phyloP scores from a whole-genome alignment of 2,888 invertebrate genomes.

The Smittia aterrima region DNA sequence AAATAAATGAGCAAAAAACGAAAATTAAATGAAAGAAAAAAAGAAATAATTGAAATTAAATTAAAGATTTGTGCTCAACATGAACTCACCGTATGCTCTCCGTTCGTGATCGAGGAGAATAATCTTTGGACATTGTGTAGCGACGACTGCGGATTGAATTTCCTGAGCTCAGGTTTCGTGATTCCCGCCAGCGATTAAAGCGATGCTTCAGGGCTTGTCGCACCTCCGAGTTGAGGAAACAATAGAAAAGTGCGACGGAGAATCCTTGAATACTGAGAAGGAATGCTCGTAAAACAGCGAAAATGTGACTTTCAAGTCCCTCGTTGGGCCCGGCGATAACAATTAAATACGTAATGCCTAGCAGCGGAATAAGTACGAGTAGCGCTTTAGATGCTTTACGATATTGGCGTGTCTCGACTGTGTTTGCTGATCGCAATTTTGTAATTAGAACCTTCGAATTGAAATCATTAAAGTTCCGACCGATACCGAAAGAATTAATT shows the following conservation, averaged over 20 bases:
- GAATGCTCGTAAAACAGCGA: constrained; percentile 75
- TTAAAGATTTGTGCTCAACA: not conserved
- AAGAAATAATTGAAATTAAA: not conserved
- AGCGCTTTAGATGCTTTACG: constrained; percentile 88
- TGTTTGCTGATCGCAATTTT: constrained; percentile 86
- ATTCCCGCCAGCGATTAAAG: constrained; percentile 52
- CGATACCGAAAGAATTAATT: not conserved
- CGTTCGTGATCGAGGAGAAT: constrained; percentile 75
- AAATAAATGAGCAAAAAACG: constrained; percentile 4
- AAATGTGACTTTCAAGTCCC: constrained; percentile 70
- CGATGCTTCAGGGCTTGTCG: constrained; percentile 81
- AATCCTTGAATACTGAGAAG: constrained; percentile 92
- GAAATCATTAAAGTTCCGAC: constrained; percentile 45
- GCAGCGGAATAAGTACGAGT: constrained; percentile 85
- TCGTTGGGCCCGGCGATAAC: constrained; percentile 79
- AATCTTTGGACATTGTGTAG: constrained; percentile 63
- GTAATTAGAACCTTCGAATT: constrained; percentile 82
- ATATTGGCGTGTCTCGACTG: constrained; percentile 85
- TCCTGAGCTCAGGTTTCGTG: constrained; percentile 49
- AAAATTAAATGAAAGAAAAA: not conserved
- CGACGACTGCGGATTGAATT: constrained; percentile 45
- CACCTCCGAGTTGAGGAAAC: constrained; percentile 91
- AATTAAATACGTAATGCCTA: constrained; percentile 87
- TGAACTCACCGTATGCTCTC: constrained; percentile 74
- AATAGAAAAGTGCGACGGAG: constrained; percentile 86